Evolutionary conservation across 2,888 invertebrate species (phyloP), one percentile per base, ranked within the genome.

Genomic region (Trichacis sp.): DNA sequence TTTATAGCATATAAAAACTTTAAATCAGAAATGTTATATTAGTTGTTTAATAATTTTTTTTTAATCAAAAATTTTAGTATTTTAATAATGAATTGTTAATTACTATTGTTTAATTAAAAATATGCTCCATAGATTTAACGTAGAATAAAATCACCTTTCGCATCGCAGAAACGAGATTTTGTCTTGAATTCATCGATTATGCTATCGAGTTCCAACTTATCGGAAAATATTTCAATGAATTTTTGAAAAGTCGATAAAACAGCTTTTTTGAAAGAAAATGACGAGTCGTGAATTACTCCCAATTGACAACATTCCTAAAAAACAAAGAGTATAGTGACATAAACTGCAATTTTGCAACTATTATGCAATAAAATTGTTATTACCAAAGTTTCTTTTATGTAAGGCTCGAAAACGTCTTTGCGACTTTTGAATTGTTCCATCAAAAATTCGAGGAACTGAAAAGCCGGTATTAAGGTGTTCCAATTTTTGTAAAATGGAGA

Each of bases 271-370:
- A 71, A 51, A 33, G 42, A 59, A 20, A 12, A 11, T 1, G 63
- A 47, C 45, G 70, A 67, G 19, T 58, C 55, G 18, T 59, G 68
- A 29, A 46, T 63, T 8, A 81, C 59, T 18, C 69, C 74, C 0
- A 20, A 19, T 24, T 73, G 62, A 24, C 82, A 77, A 20, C 68
- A 49, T 29, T 68, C 56, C 82, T 82, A 48, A 33, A 72, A 70
- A 24, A 24, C 24, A 24, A 24, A 24, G n/a, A n/a, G n/a, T n/a
- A n/a, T n/a, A n/a, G n/a, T n/a, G n/a, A n/a, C n/a, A n/a, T n/a
- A n/a, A n/a, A n/a, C n/a, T n/a, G n/a, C n/a, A n/a, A n/a, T n/a
- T n/a, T n/a, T 29, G 47, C 52, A 36, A 29, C 19, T 45, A 38
- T 50, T 40, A 18, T 49, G 51, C 36, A 30, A 19, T 33, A 9